These are phyloP conservation scores for Bilobella aurantiaca DNA, from an alignment of 1,140 invertebrate genomes.

Conservation along the genomic window DNA sequence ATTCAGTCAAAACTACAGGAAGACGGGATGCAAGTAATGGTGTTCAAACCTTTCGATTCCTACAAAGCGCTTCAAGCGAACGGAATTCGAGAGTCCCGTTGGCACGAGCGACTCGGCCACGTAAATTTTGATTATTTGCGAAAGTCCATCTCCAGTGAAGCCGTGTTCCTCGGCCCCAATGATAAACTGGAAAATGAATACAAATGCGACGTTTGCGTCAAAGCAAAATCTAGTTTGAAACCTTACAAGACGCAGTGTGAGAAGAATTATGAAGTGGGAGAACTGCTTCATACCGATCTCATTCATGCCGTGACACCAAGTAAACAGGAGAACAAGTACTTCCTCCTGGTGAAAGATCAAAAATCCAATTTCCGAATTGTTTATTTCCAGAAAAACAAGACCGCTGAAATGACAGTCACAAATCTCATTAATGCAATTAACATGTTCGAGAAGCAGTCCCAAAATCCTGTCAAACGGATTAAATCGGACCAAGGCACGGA, in stretches of 20 bases:
- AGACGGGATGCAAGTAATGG: slow-evolving; percentile 5
- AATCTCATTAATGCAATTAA: not conserved
- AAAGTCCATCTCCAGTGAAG: not conserved
- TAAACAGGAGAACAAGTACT: no score
- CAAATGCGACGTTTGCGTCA: no score
- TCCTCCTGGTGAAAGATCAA: no score
- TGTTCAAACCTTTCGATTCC: not conserved
- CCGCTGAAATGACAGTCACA: no score
- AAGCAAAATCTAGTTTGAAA: no score
- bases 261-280: no score
- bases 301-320: no score
- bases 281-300: no score
- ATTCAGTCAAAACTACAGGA: not conserved
- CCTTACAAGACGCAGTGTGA: no score
- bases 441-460: not conserved
- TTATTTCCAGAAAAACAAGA: no score
- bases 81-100: not conserved
- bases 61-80: not conserved
- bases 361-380: no score
- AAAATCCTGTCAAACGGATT: not conserved
- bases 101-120: not conserved
- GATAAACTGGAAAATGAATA: not conserved
- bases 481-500: slow-evolving; percentile 1
- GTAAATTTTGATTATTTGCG: not conserved
- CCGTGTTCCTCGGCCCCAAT: not conserved